A percentile compares a stretch with the other conserved stretches of the same genome.
These are phyloP conservation scores for Limonius californicus DNA, from an alignment of 1,140 invertebrate species.

Conservation along the genomic window DNA sequence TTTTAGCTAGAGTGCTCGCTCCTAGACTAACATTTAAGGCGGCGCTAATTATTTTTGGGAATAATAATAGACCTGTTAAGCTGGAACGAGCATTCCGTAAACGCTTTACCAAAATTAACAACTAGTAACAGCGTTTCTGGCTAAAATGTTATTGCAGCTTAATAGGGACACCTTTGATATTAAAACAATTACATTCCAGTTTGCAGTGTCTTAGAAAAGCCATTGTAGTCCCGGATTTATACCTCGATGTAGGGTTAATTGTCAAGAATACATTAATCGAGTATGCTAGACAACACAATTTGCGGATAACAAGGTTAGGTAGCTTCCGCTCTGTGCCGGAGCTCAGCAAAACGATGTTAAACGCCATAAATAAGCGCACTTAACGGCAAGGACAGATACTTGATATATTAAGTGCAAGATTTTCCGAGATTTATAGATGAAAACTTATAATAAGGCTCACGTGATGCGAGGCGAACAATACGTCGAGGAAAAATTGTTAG, in stretches of 20 bases:
- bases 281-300: slow-evolving; percentile 18
- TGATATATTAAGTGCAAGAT: too few relatives aligned
- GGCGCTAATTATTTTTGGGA: too few relatives aligned
- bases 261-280: slow-evolving; percentile 17
- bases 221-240: slow-evolving; percentile 6
- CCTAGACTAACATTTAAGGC: too few relatives aligned
- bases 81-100: too few relatives aligned
- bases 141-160: slow-evolving; percentile 5
- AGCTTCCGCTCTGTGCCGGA: slow-evolving; percentile 3
- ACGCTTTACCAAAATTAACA: background rate
- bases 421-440: too few relatives aligned
- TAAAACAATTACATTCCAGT: slow-evolving; percentile 1
- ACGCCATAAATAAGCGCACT: slow-evolving; percentile 1
- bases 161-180: slow-evolving; percentile 10
- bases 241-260: slow-evolving; percentile 10
- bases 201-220: slow-evolving; percentile 1
- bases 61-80: too few relatives aligned
- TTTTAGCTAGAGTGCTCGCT: too few relatives aligned
- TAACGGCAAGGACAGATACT: background rate
- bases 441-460: too few relatives aligned
- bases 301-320: slow-evolving; percentile 12
- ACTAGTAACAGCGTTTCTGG: background rate
- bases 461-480: too few relatives aligned
- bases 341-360: slow-evolving; percentile 4
- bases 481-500: too few relatives aligned